Evolutionary conservation across 2,797 vertebrate genomes (phyloP), one percentile per base, ranked within the genome.

Genomic region (Dallia pectoralis): DNA sequence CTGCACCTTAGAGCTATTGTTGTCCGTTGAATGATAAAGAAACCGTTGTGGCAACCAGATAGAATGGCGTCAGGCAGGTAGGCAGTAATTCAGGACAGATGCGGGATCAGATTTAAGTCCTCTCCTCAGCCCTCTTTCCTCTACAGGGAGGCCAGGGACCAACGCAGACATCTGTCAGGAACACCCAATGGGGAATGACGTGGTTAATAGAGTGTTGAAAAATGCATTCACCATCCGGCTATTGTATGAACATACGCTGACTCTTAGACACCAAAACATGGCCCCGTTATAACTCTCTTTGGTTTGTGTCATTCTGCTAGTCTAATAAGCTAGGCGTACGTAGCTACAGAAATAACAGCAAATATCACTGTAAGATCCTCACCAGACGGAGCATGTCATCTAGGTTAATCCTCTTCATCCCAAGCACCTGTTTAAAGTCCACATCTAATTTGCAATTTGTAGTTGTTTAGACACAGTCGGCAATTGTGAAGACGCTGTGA

Each of bases 131-230:
- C 75, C 80, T 67, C 79, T 76, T 67, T 79, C 84, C 83, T 82
- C 86, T 15, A 83, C 85, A 84, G 81, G 87, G 87, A 87, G 84
- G 76, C 90, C 73, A 48, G 90, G 89, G 92, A 90, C 30, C 3
- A 76, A 1, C 51, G 2, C 61, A 79, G 91, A 93, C 92, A 94
- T 93, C 92, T 94, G 93, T 91, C 89, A 82, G 49, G 90, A 89
- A 91, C 85, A 76, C 86, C 89, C 89, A 82, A 59, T 71, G 88
- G 91, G 91, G 87, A 85, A 80, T 87, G 87, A 88, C 89, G 83
- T 79, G 72, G 85, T 84, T 85, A 87, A 89, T 76, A 75, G 82
- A 87, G 84, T 91, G 85, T 93, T 92, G 74, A 91, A 93, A 93
- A 85, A 93, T 91, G 85, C 89, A 92, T 92, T 81, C 85, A 59